Percentiles rank a stretch among this genome's conserved stretches.
These are phyloP conservation scores for Pterocles orientalis DNA, from an alignment of 2,113 vertebrate genomes.

Conservation along the genomic window DNA sequence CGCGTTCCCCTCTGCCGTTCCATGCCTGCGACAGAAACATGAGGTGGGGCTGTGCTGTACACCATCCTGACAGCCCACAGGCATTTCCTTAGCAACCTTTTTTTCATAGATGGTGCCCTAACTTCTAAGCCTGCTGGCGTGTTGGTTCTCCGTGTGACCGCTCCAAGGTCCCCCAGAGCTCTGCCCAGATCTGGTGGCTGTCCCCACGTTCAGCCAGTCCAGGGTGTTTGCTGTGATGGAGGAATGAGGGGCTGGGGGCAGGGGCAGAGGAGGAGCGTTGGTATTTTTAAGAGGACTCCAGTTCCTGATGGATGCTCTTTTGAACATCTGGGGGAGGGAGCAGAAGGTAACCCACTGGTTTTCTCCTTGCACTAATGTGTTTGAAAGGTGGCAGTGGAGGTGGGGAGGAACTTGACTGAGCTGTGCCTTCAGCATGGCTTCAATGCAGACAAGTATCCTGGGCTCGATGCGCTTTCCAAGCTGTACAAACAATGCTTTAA, in stretches of 20 bases:
- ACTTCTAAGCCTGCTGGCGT: background rate
- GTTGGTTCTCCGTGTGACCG: accelerated
- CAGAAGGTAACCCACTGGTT: conserved; percentile 28
- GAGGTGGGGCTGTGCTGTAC: background rate
- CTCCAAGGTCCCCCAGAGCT: background rate
- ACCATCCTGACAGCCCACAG: background rate
- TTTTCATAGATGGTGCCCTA: background rate
- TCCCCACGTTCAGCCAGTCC: accelerated
- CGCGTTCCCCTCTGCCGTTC: accelerated
- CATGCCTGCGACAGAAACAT: accelerated
- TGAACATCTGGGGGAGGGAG: background rate
- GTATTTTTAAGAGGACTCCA: background rate
- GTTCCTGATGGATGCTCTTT: conserved; percentile 2
- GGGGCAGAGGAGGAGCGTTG: background rate
- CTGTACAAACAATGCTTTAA: conserved; percentile 33
- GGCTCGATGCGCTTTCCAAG: conserved; percentile 18
- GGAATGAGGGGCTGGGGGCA: background rate
- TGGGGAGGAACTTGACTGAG: background rate
- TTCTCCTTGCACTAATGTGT: conserved; percentile 12
- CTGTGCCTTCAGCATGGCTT: background rate
- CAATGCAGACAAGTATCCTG: background rate
- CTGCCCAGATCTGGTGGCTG: accelerated
- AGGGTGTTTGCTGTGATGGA: accelerated
- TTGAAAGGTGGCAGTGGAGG: conserved; percentile 28
- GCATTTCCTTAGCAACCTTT: accelerated